Base-by-base conservation (phyloP, 2,113 vertebrate genomes). In the Gasterosteus nipponicus region DNA sequence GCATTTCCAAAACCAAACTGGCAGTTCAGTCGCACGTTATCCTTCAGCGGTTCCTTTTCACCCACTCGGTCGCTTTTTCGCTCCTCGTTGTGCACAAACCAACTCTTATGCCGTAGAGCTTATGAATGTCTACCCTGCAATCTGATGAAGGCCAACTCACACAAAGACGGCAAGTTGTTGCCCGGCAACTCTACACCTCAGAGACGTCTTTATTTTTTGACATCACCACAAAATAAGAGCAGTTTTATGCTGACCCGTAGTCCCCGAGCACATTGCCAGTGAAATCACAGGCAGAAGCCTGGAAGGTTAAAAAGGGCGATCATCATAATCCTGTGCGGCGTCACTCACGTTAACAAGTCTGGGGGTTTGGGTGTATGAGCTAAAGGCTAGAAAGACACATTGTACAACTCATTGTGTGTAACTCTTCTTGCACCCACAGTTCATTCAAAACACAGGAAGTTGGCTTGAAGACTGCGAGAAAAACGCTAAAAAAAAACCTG, bases 131-230 rank as follows among this genome's bases (percentile, higher is more conserved):
- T 74, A 77, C 7, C 6, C 41, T 65, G 72, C 83, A 77, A 56
- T 44, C 67, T 73, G 82, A 87, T 78, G 85, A 84, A 88, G 84
- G 79, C 82, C 82, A 85, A 44, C 62, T 81, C 63, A 14, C 39
- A 84, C 65, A 78, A 84, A 87, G 70, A 81, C 80, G 65, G 66
- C 75, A 85, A 80, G 70, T 69, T 82, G 89, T 92, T 92, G 88
- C 88, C 87, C 87, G 79, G 91, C 91, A 91, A 92, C 89, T 76
- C 85, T 73, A 44, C 47, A 78, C 87, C 68, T 77, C 77, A 69
- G 84, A 77, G 77, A 68, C 19, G 46, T 82, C 77, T 87, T 86
- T 77, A 74, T 79, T 75, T 78, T 62, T 81, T 78, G 66, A 73
- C 75, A 83, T 77, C 62, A 44, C 49, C 49, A 75, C 51, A 76